Conservation (phyloP, 2,888 invertebrate species). For the Uropetala carovei region DNA sequence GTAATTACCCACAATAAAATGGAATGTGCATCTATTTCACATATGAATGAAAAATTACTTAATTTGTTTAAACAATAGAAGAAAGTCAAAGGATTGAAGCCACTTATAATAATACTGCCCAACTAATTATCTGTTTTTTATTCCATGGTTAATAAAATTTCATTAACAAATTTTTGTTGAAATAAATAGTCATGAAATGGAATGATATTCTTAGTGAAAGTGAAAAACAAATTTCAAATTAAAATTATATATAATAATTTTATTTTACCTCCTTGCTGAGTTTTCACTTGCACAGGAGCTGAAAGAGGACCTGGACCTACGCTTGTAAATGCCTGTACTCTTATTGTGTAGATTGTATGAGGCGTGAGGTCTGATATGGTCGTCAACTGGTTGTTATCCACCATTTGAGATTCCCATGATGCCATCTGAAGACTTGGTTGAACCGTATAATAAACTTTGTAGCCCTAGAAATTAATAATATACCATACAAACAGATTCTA, state of each 20-base stretch:
- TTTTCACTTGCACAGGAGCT: slow-evolving; percentile 97
- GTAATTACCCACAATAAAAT: no score
- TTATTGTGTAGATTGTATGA: slow-evolving; percentile 95
- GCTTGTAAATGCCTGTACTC: slow-evolving; percentile 94
- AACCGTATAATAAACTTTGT: slow-evolving; percentile 97
- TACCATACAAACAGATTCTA: background rate
- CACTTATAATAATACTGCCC: no score
- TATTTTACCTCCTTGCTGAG: slow-evolving; percentile 89
- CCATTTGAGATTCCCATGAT: slow-evolving; percentile 95
- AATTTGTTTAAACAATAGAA: no score
- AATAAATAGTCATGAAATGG: no score
- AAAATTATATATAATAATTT: background rate
- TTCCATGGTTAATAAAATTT: no score
- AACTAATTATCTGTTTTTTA: no score
- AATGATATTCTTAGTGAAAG: no score
- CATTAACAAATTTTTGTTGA: no score
- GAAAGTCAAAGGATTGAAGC: no score
- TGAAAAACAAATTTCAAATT: no score
- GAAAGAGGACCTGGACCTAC: slow-evolving; percentile 97
- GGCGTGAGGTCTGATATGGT: slow-evolving; percentile 95
- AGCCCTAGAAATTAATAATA: slow-evolving; percentile 82
- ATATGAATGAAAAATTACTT: no score
- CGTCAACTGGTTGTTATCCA: slow-evolving; percentile 94
- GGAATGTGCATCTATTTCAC: no score
- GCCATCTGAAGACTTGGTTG: slow-evolving; percentile 90